Evolutionary conservation across 2,113 vertebrate genomes (phyloP).

Genomic region (Eleginops maclovinus): DNA sequence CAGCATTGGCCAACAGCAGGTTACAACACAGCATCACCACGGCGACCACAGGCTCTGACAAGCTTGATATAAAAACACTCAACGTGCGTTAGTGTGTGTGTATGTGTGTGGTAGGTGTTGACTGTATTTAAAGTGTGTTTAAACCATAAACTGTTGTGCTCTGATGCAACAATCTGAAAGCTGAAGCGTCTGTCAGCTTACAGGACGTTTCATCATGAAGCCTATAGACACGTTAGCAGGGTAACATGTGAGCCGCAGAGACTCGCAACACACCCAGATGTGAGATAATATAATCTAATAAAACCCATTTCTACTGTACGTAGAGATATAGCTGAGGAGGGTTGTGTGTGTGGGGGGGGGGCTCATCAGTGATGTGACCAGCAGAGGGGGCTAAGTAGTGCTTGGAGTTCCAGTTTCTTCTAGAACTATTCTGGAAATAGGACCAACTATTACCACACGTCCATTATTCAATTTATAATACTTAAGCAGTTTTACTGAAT

Average conservation of each 20-base stretch:
- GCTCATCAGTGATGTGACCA: not conserved
- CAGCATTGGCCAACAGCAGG: slow-evolving; percentile 44
- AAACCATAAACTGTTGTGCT: slow-evolving; percentile 76
- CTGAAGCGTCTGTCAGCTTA: slow-evolving; percentile 69
- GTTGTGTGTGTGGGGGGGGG: not conserved
- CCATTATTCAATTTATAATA: no score
- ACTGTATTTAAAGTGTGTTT: slow-evolving; percentile 73
- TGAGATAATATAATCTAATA: slow-evolving; percentile 10
- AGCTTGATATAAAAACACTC: slow-evolving; percentile 24
- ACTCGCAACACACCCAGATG: slow-evolving; percentile 28
- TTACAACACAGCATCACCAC: slow-evolving; percentile 39
- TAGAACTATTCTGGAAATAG: no score
- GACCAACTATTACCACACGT: no score
- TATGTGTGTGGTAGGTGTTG: slow-evolving; percentile 44
- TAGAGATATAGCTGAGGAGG: not conserved
- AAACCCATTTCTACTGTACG: slow-evolving; percentile 18
- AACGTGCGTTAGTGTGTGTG: slow-evolving; percentile 5
- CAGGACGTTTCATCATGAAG: slow-evolving; percentile 80
- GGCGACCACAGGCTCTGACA: slow-evolving; percentile 29
- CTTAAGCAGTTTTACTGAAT: no score
- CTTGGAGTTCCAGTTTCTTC: not conserved
- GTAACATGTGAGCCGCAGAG: slow-evolving; percentile 53
- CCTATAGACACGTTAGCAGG: slow-evolving; percentile 69
- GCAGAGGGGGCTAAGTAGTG: slow-evolving; percentile 36
- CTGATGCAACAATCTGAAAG: slow-evolving; percentile 80